Percentiles rank a stretch among this genome's conserved stretches.
Conservation (phyloP, 1,140 invertebrate species). For the Amyelois transitella region DNA sequence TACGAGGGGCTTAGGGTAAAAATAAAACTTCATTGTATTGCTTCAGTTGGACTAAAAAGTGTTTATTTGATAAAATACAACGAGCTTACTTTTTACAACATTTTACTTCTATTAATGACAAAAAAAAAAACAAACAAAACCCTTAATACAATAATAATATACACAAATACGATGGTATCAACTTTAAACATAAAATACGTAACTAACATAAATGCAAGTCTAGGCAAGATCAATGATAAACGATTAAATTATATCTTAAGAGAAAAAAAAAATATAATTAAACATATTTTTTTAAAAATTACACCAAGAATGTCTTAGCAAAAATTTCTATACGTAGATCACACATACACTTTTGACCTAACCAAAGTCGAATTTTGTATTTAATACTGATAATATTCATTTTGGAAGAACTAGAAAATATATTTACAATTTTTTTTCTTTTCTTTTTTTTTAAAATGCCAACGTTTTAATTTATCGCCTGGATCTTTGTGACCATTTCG, state of each 20-base stretch:
- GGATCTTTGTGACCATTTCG: constrained; percentile 67
- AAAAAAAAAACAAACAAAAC: constrained; percentile 72
- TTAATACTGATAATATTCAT: constrained; percentile 72
- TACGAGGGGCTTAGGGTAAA: constrained; percentile 3
- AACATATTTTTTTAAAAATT: constrained; percentile 56
- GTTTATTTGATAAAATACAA: constrained; percentile 75
- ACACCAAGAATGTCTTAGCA: constrained; percentile 60
- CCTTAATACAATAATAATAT: constrained; percentile 72
- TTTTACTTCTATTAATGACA: constrained; percentile 74
- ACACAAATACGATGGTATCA: constrained; percentile 73
- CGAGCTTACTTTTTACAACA: constrained; percentile 74
- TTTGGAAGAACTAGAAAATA: constrained; percentile 73
- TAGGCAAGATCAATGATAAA: constrained; percentile 68
- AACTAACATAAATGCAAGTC: constrained; percentile 72
- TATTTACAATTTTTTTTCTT: constrained; percentile 62
- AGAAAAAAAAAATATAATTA: constrained; percentile 44
- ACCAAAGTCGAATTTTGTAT: constrained; percentile 73
- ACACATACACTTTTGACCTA: constrained; percentile 72
- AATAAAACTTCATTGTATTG: constrained; percentile 67
- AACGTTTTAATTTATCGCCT: constrained; percentile 65
- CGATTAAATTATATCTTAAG: constrained; percentile 59
- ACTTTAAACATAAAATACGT: constrained; percentile 68
- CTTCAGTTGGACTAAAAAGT: constrained; percentile 74
- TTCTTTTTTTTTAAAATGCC: constrained; percentile 43
- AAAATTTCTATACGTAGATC: constrained; percentile 64